Percentiles rank a stretch among this genome's conserved stretches.
These are phyloP conservation scores for Coluber constrictor DNA, from an alignment of 2,797 vertebrate genomes.

Conservation along the genomic window DNA sequence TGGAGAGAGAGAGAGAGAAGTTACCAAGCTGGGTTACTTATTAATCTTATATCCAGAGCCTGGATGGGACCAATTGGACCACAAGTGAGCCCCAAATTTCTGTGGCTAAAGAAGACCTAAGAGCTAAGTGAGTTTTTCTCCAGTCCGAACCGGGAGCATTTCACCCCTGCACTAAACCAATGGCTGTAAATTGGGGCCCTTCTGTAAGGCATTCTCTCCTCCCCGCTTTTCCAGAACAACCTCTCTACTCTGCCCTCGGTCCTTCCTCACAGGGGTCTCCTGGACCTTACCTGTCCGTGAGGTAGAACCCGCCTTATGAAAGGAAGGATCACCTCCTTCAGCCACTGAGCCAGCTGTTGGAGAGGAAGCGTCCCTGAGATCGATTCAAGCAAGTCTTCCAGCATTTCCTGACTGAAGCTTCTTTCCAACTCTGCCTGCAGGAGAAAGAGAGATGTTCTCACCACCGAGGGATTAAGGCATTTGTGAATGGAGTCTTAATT, in stretches of 20 bases:
- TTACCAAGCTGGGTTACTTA: not conserved
- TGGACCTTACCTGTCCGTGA: constrained; percentile 79
- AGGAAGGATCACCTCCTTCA: constrained; percentile 86
- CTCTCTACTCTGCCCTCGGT: not conserved
- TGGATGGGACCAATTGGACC: not conserved
- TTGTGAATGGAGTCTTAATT: not conserved
- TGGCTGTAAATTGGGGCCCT: too few species aligned
- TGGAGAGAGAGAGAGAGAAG: constrained; percentile 54
- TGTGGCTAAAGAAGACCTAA: not conserved
- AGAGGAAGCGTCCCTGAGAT: constrained; percentile 78
- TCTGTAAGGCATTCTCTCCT: not conserved
- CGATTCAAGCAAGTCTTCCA: constrained; percentile 80
- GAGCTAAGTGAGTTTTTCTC: too few species aligned
- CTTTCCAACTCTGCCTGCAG: constrained; percentile 83
- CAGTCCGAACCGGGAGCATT: too few species aligned
- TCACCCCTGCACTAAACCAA: not conserved
- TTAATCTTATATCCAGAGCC: not conserved
- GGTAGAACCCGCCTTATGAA: constrained; percentile 83
- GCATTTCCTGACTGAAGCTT: constrained; percentile 76
- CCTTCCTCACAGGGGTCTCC: too few species aligned
- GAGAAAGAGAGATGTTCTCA: constrained; percentile 6
- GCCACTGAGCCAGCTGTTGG: constrained; percentile 83
- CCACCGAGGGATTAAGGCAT: not conserved
- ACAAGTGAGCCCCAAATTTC: not conserved
- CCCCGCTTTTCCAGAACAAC: not conserved